These are phyloP conservation scores for Turritopsis rubra DNA, from an alignment of 30 jellyfish, hydroid and myxozoan species.

Conservation along the genomic window DNA sequence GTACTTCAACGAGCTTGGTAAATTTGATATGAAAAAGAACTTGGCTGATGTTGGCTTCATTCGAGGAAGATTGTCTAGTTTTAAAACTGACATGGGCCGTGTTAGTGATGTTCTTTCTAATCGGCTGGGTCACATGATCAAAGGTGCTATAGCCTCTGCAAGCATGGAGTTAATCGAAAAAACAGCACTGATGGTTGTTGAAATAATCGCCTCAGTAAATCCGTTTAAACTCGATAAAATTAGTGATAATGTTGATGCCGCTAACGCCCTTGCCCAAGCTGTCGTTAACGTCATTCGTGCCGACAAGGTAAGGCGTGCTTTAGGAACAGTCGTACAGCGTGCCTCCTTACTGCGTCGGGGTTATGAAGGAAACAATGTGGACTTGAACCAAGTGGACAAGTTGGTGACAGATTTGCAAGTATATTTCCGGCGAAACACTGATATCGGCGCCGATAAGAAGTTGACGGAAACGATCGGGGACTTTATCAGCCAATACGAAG, in stretches of 20 bases:
- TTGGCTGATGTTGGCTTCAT: slow-evolving; percentile 39
- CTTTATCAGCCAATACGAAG: slow-evolving; percentile 19
- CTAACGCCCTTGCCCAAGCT: slow-evolving; percentile 30
- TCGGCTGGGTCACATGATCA: slow-evolving; percentile 13
- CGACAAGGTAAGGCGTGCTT: slow-evolving; percentile 1
- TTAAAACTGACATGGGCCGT: slow-evolving; percentile 14
- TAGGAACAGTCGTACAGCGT: slow-evolving; percentile 24
- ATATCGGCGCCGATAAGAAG: not conserved
- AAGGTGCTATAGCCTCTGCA: slow-evolving; percentile 13
- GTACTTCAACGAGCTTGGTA: slow-evolving; percentile 36
- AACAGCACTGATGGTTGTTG: slow-evolving; percentile 18
- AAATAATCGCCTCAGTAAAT: slow-evolving; percentile 25
- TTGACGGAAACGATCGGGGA: slow-evolving; percentile 1
- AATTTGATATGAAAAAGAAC: slow-evolving; percentile 33
- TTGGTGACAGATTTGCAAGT: slow-evolving; percentile 10
- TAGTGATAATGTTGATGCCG: slow-evolving; percentile 30
- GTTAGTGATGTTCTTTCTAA: slow-evolving; percentile 4
- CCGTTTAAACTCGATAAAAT: slow-evolving; percentile 31
- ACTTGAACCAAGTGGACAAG: slow-evolving; percentile 5
- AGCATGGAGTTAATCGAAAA: slow-evolving; percentile 14
- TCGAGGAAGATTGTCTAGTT: slow-evolving; percentile 24
- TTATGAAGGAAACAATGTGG: slow-evolving; percentile 2
- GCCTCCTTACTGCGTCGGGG: not conserved
- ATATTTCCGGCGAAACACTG: not conserved
- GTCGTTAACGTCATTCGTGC: slow-evolving; percentile 22